Conservation (phyloP, 2,113 vertebrate species). For the Heterocephalus glaber region DNA sequence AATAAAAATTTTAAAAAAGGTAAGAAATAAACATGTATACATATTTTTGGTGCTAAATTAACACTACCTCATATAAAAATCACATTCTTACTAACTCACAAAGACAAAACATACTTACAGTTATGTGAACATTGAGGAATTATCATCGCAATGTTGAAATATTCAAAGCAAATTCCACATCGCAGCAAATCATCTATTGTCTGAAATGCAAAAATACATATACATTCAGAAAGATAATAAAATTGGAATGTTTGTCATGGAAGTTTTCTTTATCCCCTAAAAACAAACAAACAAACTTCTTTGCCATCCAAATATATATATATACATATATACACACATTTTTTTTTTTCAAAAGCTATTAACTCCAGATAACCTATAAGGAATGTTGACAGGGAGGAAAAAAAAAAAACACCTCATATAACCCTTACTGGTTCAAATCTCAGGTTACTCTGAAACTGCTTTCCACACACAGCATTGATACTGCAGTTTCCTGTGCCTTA, state of each 20-base stretch:
- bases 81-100: not conserved
- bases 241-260: not conserved
- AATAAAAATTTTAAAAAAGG: too few species aligned
- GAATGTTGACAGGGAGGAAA: not conserved
- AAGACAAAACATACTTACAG: conserved; percentile 88
- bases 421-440: not conserved
- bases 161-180: conserved; percentile 97
- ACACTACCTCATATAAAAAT: not conserved
- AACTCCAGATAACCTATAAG: conserved; percentile 29
- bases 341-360: conserved; percentile 32
- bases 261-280: not conserved
- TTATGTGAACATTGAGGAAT: conserved; percentile 96
- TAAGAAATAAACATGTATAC: not conserved
- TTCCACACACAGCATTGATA: not conserved
- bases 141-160: conserved; percentile 94
- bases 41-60: not conserved
- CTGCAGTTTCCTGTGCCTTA: not conserved
- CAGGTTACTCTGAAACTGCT: not conserved
- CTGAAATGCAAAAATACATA: conserved; percentile 82
- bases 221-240: conserved; percentile 23
- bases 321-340: too few species aligned
- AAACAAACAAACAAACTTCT: not conserved
- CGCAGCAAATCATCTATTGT: conserved; percentile 91
- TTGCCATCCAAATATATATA: not conserved
- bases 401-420: not conserved